A percentile compares a stretch with the other conserved stretches of the same genome.
Conservation (phyloP, 2,797 vertebrate genomes). For the Sebastes kiyomatsui region DNA sequence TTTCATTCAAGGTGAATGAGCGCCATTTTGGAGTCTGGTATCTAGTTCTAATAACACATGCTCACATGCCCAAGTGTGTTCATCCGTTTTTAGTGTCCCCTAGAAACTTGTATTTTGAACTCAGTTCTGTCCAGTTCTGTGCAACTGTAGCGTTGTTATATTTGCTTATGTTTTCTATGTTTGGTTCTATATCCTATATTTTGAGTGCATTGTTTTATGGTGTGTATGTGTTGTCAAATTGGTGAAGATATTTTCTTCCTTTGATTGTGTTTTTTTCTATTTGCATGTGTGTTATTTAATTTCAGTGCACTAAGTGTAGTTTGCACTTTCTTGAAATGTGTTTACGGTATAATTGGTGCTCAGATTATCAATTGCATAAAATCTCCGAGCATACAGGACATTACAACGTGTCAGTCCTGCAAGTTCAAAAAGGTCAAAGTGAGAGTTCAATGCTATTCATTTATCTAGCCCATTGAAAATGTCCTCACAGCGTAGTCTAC, state of each 20-base stretch:
- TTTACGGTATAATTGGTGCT: background rate
- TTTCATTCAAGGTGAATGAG: background rate
- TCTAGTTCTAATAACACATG: background rate
- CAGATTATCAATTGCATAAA: background rate
- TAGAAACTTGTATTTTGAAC: background rate
- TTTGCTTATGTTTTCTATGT: background rate
- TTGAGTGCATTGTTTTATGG: background rate
- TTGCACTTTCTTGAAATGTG: background rate
- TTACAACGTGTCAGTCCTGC: background rate
- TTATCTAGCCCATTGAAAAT: background rate
- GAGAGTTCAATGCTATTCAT: background rate
- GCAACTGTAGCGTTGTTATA: background rate
- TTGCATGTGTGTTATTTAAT: background rate
- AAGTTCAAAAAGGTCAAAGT: conserved; percentile 3
- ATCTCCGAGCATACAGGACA: background rate
- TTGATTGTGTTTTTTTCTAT: background rate
- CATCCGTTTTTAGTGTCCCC: background rate
- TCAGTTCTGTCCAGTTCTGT: background rate
- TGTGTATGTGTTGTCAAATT: background rate
- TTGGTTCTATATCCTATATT: background rate
- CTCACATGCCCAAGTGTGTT: background rate
- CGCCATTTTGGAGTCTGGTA: background rate
- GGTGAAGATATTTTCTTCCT: background rate
- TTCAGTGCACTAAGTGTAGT: background rate
- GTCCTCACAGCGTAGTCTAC: background rate